Conservation (phyloP, 2,888 invertebrate species). For the Pollenia labialis region DNA sequence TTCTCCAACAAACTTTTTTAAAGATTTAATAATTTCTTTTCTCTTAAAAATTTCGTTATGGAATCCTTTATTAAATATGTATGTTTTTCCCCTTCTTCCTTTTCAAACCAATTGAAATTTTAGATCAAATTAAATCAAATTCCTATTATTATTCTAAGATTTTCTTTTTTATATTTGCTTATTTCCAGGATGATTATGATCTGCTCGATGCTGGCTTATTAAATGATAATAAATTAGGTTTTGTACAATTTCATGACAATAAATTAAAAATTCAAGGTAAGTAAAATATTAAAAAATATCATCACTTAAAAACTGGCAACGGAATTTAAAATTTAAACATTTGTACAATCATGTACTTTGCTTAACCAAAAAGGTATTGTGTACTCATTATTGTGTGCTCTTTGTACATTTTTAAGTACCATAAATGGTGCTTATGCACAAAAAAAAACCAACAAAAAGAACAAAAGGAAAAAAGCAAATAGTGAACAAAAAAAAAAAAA, state of each 20-base stretch:
- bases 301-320: conserved; percentile 51
- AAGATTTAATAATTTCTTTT: neutral
- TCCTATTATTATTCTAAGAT: conserved; percentile 17
- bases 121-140: conserved; percentile 69
- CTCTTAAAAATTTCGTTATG: too few species aligned
- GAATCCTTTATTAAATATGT: neutral
- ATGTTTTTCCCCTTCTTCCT: neutral
- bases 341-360: neutral
- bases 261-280: conserved; percentile 84
- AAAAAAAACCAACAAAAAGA: neutral
- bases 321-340: conserved; percentile 50
- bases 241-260: conserved; percentile 84
- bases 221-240: conserved; percentile 84
- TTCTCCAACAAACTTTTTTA: neutral
- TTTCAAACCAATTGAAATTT: neutral
- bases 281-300: conserved; percentile 77
- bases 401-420: conserved; percentile 28
- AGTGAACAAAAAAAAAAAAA: conserved; percentile 5
- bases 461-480: neutral
- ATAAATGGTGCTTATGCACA: conserved; percentile 46
- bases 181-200: conserved; percentile 83
- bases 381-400: neutral
- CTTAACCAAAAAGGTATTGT: neutral
- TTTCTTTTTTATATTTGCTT: conserved; percentile 51
- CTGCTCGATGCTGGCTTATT: conserved; percentile 82